These are phyloP conservation scores for Dermolepida albohirtum DNA, from an alignment of 2,888 invertebrate species.

Conservation along the genomic window DNA sequence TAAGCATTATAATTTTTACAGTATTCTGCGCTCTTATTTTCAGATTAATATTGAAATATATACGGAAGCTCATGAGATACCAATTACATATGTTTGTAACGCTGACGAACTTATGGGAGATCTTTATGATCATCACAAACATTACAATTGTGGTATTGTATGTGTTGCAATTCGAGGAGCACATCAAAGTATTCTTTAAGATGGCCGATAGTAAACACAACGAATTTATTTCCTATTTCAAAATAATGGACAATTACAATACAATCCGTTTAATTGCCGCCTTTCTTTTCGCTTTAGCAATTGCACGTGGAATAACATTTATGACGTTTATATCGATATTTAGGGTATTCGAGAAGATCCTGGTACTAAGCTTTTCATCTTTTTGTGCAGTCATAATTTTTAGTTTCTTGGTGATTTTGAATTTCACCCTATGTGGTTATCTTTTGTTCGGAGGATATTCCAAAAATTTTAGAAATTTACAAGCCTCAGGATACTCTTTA, in stretches of 20 bases:
- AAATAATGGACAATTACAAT: constrained; percentile 42
- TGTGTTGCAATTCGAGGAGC: constrained; percentile 28
- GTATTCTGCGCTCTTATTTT: constrained; percentile 41
- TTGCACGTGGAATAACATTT: constrained; percentile 47
- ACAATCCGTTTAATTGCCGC: constrained; percentile 43
- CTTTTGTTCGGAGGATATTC: constrained; percentile 20
- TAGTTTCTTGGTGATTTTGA: constrained; percentile 37
- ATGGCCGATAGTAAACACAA: constrained; percentile 47
- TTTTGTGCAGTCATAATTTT: constrained; percentile 39
- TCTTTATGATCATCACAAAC: constrained; percentile 42
- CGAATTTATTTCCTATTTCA: constrained; percentile 48
- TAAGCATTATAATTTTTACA: constrained; percentile 36
- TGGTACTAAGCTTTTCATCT: constrained; percentile 35
- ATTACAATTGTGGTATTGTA: constrained; percentile 10
- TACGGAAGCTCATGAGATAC: constrained; percentile 20
- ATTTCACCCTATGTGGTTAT: constrained; percentile 42
- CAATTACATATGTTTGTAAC: constrained; percentile 29
- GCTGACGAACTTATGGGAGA: constrained; percentile 46
- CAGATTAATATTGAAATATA: constrained; percentile 39
- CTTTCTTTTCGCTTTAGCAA: constrained; percentile 46
- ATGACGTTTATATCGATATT: constrained; percentile 47
- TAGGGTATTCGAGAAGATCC: constrained; percentile 45
- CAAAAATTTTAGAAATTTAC: constrained; percentile 40
- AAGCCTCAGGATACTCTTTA: constrained; percentile 42
- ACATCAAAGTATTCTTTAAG: constrained; percentile 41